A percentile compares a stretch with the other conserved stretches of the same genome.
Conservation (phyloP, 2,113 vertebrate genomes). For the Sceloporus undulatus region DNA sequence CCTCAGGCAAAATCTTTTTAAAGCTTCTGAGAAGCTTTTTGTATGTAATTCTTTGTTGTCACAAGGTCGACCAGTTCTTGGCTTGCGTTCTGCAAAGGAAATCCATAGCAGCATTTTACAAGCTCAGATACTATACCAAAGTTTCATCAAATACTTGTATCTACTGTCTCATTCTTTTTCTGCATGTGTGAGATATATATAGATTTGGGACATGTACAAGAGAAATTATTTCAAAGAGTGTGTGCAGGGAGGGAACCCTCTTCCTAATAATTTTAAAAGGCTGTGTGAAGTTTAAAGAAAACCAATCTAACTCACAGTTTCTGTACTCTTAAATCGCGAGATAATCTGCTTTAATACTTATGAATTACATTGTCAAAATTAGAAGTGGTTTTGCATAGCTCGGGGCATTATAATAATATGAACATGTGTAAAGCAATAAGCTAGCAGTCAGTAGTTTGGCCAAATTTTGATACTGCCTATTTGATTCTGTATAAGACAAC, state of each 20-base stretch:
- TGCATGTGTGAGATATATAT: slow-evolving; percentile 62
- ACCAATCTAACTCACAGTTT: slow-evolving; percentile 36
- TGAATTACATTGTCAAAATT: slow-evolving; percentile 30
- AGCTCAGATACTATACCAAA: slow-evolving; percentile 63
- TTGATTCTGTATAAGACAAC: neutral
- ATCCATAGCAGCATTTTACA: slow-evolving; percentile 72
- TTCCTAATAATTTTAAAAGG: slow-evolving; percentile 54
- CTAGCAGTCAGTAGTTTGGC: neutral
- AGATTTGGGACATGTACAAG: slow-evolving; percentile 58
- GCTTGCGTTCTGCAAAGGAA: slow-evolving; percentile 69
- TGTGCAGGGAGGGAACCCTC: neutral
- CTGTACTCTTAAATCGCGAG: slow-evolving; percentile 35
- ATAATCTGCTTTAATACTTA: slow-evolving; percentile 37
- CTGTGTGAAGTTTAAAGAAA: slow-evolving; percentile 65
- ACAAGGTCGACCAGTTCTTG: slow-evolving; percentile 72
- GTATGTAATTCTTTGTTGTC: slow-evolving; percentile 76
- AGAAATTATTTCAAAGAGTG: slow-evolving; percentile 52
- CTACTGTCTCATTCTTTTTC: slow-evolving; percentile 56
- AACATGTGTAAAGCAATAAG: neutral
- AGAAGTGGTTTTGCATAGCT: slow-evolving; percentile 32
- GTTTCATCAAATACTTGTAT: slow-evolving; percentile 54
- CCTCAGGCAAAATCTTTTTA: slow-evolving; percentile 75
- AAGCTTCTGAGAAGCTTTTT: slow-evolving; percentile 72
- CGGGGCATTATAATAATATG: slow-evolving; percentile 30
- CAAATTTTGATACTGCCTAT: slow-evolving; percentile 27